phyloP scores from a whole-genome alignment of 2,888 invertebrate genomes.

The Liodrosophila aerea region DNA sequence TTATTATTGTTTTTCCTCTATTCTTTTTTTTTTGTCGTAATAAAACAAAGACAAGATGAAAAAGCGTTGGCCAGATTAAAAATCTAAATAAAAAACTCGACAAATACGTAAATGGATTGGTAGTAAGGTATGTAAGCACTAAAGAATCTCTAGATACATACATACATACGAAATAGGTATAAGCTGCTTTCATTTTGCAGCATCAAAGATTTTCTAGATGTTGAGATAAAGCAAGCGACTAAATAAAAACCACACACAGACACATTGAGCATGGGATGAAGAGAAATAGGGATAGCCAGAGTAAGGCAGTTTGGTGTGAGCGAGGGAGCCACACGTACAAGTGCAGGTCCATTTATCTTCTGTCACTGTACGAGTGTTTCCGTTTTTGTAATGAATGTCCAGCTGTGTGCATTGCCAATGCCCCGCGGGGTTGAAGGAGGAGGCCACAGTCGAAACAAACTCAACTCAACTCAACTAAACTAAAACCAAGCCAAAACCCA shows the following conservation, averaged over 20 bases:
- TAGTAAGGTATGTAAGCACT: slow-evolving; percentile 5
- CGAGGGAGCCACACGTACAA: slow-evolving; percentile 60
- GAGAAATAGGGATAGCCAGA: slow-evolving; percentile 9
- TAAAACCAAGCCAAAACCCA: slow-evolving; percentile 35
- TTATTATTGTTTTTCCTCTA: slow-evolving; percentile 15
- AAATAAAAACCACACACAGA: slow-evolving; percentile 73
- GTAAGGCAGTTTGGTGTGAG: slow-evolving; percentile 18
- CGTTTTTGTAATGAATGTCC: slow-evolving; percentile 77
- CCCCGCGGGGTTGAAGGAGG: slow-evolving; percentile 58
- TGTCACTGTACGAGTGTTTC: slow-evolving; percentile 75
- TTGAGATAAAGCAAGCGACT: slow-evolving; percentile 74
- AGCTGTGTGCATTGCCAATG: slow-evolving; percentile 72
- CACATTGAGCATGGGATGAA: slow-evolving; percentile 30
- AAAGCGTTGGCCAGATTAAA: slow-evolving; percentile 63
- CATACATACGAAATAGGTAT: slow-evolving; percentile 30
- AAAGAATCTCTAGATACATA: slow-evolving; percentile 8
- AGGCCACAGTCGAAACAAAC: slow-evolving; percentile 13
- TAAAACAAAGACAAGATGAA: slow-evolving; percentile 69
- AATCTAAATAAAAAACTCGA: slow-evolving; percentile 31
- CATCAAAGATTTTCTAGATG: slow-evolving; percentile 73
- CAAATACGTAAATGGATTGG: slow-evolving; percentile 37
- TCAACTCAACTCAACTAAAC: slow-evolving; percentile 44
- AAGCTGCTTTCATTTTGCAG: slow-evolving; percentile 69
- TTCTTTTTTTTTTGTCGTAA: slow-evolving; percentile 17
- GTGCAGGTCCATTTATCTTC: slow-evolving; percentile 76